Conservation (phyloP, 2,888 invertebrate species). For the Ametastegia equiseti region DNA sequence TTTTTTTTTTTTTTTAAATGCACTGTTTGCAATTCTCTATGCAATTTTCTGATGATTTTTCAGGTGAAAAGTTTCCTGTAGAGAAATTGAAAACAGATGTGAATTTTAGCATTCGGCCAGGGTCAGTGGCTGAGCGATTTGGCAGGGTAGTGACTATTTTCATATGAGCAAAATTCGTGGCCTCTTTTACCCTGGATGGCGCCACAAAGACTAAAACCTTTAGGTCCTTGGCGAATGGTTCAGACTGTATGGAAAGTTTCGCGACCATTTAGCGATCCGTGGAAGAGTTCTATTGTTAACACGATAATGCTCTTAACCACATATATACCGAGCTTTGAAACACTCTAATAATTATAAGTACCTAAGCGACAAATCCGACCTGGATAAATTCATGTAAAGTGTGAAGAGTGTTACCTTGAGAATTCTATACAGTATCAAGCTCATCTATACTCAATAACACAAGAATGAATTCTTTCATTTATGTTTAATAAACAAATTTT, state of each 20-base stretch:
- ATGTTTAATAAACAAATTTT: background rate
- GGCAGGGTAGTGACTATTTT: too few species aligned
- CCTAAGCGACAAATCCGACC: background rate
- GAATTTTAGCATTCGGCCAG: too few species aligned
- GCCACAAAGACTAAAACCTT: background rate
- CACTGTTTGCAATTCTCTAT: too few species aligned
- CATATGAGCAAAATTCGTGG: background rate
- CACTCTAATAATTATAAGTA: background rate
- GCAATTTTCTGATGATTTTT: too few species aligned
- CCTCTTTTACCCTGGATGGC: background rate
- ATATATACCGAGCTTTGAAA: background rate
- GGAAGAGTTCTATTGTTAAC: conserved; percentile 20
- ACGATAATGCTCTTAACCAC: conserved; percentile 32
- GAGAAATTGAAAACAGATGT: too few species aligned
- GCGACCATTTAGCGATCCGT: conserved; percentile 6
- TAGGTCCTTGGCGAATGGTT: conserved; percentile 16
- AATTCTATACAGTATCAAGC: background rate
- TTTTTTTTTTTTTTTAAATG: too few species aligned
- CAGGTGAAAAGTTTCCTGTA: too few species aligned
- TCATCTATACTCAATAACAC: background rate
- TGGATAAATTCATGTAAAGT: background rate
- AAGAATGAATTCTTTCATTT: background rate
- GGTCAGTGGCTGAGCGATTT: too few species aligned
- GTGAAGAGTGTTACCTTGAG: background rate
- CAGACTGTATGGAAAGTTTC: conserved; percentile 33